These are phyloP conservation scores for Smithornis capensis DNA, from an alignment of 2,113 vertebrate genomes.

Conservation along the genomic window DNA sequence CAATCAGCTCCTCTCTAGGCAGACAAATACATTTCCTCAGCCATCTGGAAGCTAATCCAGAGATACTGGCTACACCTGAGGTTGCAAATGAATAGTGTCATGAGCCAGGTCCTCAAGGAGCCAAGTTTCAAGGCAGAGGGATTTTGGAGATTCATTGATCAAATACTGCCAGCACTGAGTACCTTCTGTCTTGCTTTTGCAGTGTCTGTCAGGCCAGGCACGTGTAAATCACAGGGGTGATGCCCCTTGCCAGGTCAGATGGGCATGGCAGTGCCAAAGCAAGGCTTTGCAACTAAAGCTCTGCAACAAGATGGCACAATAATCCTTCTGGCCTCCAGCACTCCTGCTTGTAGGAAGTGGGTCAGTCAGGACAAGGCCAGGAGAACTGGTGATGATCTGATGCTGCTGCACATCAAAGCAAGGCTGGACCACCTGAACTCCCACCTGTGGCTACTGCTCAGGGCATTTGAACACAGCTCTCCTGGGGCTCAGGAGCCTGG, in stretches of 20 bases:
- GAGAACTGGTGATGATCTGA: not conserved
- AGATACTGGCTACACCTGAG: not conserved
- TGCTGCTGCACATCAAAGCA: not conserved
- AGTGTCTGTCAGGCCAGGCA: not conserved
- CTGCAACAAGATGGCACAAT: not conserved
- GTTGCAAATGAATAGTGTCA: not conserved
- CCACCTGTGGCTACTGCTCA: not conserved
- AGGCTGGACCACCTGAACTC: not conserved
- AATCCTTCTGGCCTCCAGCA: not conserved
- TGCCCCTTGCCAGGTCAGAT: not conserved
- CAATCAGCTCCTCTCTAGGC: not conserved
- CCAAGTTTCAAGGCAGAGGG: not conserved
- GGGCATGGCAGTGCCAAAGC: not conserved
- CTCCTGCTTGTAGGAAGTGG: not conserved
- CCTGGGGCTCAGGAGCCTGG: not conserved
- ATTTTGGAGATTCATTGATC: not conserved
- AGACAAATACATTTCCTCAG: not conserved
- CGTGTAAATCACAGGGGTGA: rapidly evolving
- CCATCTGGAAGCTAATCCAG: not conserved
- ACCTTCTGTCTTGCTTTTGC: not conserved
- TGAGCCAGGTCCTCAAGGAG: not conserved
- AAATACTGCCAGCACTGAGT: not conserved
- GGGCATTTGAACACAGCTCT: not conserved
- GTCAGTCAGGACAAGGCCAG: not conserved
- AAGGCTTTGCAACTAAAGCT: not conserved